Evolutionary conservation across 2,797 vertebrate genomes (phyloP), one percentile per base, ranked within the genome.

Genomic region (Simalia tracyae): DNA sequence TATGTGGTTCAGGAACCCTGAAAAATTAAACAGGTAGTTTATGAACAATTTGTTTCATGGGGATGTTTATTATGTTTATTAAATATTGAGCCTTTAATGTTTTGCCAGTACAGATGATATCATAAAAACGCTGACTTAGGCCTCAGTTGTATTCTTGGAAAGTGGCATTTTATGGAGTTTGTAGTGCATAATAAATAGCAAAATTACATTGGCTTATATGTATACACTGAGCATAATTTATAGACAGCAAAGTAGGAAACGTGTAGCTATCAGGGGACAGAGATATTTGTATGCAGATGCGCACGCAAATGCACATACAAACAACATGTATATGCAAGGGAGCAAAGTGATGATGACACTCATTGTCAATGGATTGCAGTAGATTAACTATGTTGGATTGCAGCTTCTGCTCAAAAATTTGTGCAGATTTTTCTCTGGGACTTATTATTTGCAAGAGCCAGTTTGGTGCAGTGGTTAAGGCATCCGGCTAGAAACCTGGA

Each of bases 1-100:
- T 99, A 99, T 98, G 99, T 99, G 98, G 98, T 98, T 99, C 98
- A 98, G 98, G 98, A 98, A 98, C 98, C 98, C 98, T 99, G 98
- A 99, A 99, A 99, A 99, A 99, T 99, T 99, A 99, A 99, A 99
- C 98, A 99, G 98, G 98, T 98, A 98, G 98, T 98, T 98, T 98
- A 99, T 98, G 98, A 99, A 98, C 99, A 98, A 99, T 99, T 99
- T 99, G 98, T 99, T 99, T 98, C 98, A 98, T 98, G 94, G 98
- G 97, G 98, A 98, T 99, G 98, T 99, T 99, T 99, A 98, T 99
- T 98, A 98, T 98, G 98, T 98, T 98, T 98, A 98, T 98, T 97
- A 98, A 98, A 98, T 98, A 98, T 98, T 98, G 97, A 97, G 97
- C 97, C 96, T 97, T 97, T 97, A 97, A 97, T 98, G 97, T 98